Conservation (phyloP, 2,888 invertebrate genomes). For the Pseudococcus viburni region DNA sequence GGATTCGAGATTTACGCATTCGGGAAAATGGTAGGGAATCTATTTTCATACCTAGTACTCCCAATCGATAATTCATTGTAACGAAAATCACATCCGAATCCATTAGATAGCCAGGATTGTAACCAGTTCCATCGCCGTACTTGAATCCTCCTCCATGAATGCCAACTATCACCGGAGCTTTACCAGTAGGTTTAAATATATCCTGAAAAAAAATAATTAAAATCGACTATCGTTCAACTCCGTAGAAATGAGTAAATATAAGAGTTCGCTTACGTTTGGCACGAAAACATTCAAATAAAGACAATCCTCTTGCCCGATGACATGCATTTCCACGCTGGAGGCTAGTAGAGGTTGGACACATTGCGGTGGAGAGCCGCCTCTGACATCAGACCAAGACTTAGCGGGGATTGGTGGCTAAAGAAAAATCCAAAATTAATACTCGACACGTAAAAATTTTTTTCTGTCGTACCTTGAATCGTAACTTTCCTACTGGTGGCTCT, state of each 20-base stretch:
- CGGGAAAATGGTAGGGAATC: too few relatives aligned
- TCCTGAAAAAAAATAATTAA: background rate
- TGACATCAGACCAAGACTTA: too few relatives aligned
- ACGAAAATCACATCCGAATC: background rate
- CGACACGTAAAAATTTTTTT: background rate
- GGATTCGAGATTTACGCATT: too few relatives aligned
- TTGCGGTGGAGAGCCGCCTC: conserved; percentile 5
- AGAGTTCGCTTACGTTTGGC: background rate
- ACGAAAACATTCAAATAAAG: conserved; percentile 14
- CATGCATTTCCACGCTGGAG: conserved; percentile 74
- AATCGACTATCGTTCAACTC: background rate
- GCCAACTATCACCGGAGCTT: background rate
- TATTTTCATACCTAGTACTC: background rate
- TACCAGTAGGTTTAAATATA: background rate
- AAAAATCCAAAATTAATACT: background rate
- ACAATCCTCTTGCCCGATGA: conserved; percentile 71
- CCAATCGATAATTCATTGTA: background rate
- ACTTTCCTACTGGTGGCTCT: background rate
- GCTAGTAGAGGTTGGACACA: background rate
- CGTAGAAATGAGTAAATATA: background rate
- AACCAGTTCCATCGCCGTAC: background rate
- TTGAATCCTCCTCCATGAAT: conserved; percentile 6
- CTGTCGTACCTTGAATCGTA: background rate
- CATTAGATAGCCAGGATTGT: conserved; percentile 21
- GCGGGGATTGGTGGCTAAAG: background rate